These are phyloP conservation scores for Sipha maydis DNA, from an alignment of 2,888 invertebrate species.

Conservation along the genomic window DNA sequence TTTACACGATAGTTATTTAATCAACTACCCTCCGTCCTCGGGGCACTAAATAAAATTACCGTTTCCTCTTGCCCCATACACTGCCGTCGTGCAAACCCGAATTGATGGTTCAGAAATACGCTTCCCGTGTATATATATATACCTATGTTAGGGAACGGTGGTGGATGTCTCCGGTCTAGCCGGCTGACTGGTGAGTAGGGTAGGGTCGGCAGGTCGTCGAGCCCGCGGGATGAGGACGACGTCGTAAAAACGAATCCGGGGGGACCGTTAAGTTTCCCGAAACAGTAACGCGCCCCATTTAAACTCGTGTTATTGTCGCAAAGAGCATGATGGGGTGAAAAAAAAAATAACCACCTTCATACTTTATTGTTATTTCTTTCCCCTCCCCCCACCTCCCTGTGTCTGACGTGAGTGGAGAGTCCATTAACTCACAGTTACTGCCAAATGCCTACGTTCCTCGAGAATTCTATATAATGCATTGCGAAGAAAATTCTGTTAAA, in stretches of 20 bases:
- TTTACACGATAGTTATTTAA: slow-evolving; percentile 57
- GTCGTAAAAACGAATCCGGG: slow-evolving; percentile 43
- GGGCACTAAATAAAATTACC: slow-evolving; percentile 55
- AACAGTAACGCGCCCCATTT: slow-evolving; percentile 50
- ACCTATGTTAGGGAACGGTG: not conserved
- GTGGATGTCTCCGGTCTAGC: not conserved
- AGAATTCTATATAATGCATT: not conserved
- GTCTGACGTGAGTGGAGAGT: not conserved
- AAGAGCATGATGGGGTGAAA: slow-evolving; percentile 15
- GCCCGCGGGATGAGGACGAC: not conserved
- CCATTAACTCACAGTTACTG: slow-evolving; percentile 48
- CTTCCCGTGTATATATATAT: not conserved
- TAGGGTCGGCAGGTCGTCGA: not conserved
- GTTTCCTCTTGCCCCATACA: not conserved
- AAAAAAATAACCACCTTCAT: slow-evolving; percentile 31
- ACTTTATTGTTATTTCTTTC: slow-evolving; percentile 46
- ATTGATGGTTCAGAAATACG: slow-evolving; percentile 42
- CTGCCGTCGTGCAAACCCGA: not conserved
- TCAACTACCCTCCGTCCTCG: slow-evolving; percentile 26
- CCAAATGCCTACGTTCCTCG: not conserved
- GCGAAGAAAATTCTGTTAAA: slow-evolving; percentile 16
- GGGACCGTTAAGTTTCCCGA: slow-evolving; percentile 49
- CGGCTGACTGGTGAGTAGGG: not conserved
- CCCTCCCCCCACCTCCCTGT: not conserved
- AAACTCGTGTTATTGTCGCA: slow-evolving; percentile 51